A percentile compares a stretch with the other conserved stretches of the same genome.
phyloP scores from a whole-genome alignment of 30 jellyfish, hydroid and myxozoan species.

The Chironex yamaguchii region DNA sequence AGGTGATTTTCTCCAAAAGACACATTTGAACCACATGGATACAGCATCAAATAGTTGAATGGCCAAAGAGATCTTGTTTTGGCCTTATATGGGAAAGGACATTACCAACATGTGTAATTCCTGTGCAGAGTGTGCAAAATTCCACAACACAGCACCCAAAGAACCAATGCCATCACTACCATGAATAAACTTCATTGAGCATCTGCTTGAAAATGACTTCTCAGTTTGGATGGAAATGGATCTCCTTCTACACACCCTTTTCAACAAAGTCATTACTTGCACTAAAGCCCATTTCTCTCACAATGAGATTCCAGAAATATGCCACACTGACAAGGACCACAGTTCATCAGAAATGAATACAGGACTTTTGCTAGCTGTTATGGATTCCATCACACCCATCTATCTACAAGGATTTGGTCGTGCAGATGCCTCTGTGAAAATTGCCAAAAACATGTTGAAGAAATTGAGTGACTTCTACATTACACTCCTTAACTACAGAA shows the following conservation, averaged over 20 bases:
- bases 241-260: neutral
- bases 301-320: neutral
- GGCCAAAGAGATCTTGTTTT: neutral
- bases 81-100: constrained; percentile 8
- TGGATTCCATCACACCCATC: too few relatives aligned
- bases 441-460: neutral
- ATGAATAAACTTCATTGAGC: too few relatives aligned
- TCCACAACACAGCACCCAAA: constrained; percentile 10
- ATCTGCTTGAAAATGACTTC: neutral
- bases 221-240: neutral
- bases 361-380: neutral
- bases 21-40: constrained; percentile 38
- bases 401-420: neutral
- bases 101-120: constrained; percentile 18
- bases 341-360: neutral
- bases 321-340: neutral
- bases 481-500: neutral
- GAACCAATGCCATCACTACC: constrained; percentile 30
- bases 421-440: neutral
- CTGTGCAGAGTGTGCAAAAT: constrained; percentile 14
- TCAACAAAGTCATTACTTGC: neutral
- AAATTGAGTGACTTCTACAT: neutral
- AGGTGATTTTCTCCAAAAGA: neutral
- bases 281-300: neutral
- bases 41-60: constrained; percentile 12